A percentile compares a stretch with the other conserved stretches of the same genome.
Conservation (phyloP, 2,797 vertebrate genomes). For the Orestias chungarensis region DNA sequence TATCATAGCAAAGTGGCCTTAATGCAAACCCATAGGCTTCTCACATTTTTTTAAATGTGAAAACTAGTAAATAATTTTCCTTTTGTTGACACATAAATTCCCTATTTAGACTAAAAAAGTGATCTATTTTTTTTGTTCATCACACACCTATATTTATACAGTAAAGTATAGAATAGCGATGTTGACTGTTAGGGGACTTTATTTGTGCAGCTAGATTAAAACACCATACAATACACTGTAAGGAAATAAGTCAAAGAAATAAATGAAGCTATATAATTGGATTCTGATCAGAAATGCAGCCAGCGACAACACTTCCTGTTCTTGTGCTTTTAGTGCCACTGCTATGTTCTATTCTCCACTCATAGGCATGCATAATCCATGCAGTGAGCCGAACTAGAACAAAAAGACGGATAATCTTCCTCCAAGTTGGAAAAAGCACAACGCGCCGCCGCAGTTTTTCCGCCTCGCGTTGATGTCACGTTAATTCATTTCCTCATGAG, state of each 20-base stretch:
- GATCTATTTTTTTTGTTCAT: too few species aligned
- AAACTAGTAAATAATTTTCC: not conserved
- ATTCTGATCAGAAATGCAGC: too few species aligned
- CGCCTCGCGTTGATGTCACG: slow-evolving; percentile 26
- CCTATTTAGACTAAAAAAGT: too few species aligned
- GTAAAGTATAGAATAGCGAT: not conserved
- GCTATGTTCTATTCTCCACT: not conserved
- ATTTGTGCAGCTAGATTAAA: not conserved
- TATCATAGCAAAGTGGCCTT: too few species aligned
- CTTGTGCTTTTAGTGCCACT: not conserved
- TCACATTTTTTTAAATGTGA: not conserved
- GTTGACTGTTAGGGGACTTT: not conserved
- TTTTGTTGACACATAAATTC: too few species aligned
- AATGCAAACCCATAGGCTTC: too few species aligned
- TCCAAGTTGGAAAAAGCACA: slow-evolving; percentile 6
- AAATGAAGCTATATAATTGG: too few species aligned
- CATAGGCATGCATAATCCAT: slow-evolving; percentile 1
- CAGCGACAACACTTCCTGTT: too few species aligned
- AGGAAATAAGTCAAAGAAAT: not conserved
- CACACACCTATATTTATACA: too few species aligned
- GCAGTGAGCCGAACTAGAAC: slow-evolving; percentile 1
- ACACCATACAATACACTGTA: not conserved
- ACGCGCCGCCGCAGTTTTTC: slow-evolving; percentile 3
- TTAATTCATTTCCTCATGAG: slow-evolving; percentile 59
- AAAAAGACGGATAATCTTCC: slow-evolving; percentile 13